Conservation (phyloP, 2,888 invertebrate genomes). For the Lithophane ornitopus region DNA sequence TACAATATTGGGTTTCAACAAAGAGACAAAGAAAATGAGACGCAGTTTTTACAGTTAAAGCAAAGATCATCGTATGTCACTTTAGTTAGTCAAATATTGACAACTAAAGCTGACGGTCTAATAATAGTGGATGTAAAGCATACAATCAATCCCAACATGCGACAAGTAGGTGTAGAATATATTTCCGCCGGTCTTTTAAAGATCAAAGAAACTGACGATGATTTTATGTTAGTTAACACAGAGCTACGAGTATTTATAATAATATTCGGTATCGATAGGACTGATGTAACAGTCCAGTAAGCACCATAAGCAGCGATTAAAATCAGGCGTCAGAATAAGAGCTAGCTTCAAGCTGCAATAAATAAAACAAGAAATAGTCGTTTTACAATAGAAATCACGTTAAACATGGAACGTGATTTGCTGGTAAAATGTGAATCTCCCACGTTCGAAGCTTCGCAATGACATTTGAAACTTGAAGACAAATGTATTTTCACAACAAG, state of each 20-base stretch:
- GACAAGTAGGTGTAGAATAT: not conserved
- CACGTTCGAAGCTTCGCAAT: conserved; percentile 80
- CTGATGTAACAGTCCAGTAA: conserved; percentile 40
- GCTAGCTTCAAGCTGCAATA: conserved; percentile 42
- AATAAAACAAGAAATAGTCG: conserved; percentile 64
- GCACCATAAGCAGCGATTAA: conserved; percentile 38
- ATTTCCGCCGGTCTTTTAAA: not conserved
- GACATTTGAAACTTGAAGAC: conserved; percentile 84
- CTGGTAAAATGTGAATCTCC: conserved; percentile 82
- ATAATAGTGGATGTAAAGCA: not conserved
- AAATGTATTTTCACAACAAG: conserved; percentile 64
- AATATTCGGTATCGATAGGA: conserved; percentile 25
- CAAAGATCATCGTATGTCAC: conserved; percentile 1
- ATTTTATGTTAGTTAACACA: conserved; percentile 23
- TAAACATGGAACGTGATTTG: conserved; percentile 73
- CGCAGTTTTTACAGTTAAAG: conserved; percentile 17
- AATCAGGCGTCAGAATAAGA: conserved; percentile 47
- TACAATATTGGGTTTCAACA: conserved; percentile 23
- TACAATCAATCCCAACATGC: not conserved
- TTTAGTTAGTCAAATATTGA: conserved; percentile 36
- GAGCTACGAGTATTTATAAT: conserved; percentile 22
- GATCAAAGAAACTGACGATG: conserved; percentile 4
- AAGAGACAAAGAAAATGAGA: conserved; percentile 12
- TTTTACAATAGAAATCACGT: conserved; percentile 57
- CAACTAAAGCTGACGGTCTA: conserved; percentile 6